These are phyloP conservation scores for Yponomeuta malinellus DNA, from an alignment of 2,888 invertebrate genomes.

Conservation along the genomic window DNA sequence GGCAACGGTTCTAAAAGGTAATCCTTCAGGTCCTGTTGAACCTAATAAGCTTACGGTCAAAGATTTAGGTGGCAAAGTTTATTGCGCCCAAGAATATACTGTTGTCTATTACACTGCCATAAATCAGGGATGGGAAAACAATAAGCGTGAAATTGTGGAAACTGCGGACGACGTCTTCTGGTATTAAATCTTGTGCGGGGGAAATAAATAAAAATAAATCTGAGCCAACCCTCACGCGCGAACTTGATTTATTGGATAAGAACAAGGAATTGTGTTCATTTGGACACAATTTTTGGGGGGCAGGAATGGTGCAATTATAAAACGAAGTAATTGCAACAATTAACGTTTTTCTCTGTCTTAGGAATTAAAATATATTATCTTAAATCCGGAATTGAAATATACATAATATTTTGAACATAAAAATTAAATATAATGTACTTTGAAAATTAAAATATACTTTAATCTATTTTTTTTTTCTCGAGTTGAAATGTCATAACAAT, in stretches of 20 bases:
- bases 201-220: constrained; percentile 76
- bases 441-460: no score
- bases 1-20: constrained; percentile 5
- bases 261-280: constrained; percentile 2
- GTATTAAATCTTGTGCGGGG: constrained; percentile 71
- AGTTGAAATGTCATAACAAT: no score
- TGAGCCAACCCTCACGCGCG: constrained; percentile 55
- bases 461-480: no score
- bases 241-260: constrained; percentile 57
- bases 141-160: constrained; percentile 77
- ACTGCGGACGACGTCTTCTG: constrained; percentile 66
- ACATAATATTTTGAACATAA: no score
- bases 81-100: constrained; percentile 70
- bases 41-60: constrained; percentile 66
- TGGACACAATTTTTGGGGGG: not conserved
- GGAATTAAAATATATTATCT: not conserved
- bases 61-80: constrained; percentile 75
- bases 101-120: constrained; percentile 68
- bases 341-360: not conserved
- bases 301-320: constrained; percentile 6
- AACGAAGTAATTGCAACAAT: constrained; percentile 4
- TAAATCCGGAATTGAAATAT: no score
- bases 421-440: no score
- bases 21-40: constrained; percentile 17
- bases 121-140: constrained; percentile 76